These are phyloP conservation scores for Andrena fulva DNA, from an alignment of 2,888 invertebrate species.

Conservation along the genomic window DNA sequence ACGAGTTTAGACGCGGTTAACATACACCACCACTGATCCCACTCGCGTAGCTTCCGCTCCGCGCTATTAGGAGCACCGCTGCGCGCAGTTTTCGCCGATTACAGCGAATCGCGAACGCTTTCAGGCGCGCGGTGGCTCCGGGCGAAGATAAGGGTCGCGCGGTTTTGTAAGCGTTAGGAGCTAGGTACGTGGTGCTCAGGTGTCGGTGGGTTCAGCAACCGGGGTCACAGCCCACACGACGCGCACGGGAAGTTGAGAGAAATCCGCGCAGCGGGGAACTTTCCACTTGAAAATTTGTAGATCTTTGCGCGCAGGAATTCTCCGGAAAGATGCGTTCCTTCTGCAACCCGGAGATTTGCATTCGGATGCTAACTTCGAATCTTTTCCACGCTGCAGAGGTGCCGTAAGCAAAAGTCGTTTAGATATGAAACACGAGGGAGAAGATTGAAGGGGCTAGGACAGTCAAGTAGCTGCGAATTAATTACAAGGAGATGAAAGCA, in stretches of 20 bases:
- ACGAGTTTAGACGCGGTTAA: not conserved
- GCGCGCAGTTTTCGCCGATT: not conserved
- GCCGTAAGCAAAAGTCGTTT: no score
- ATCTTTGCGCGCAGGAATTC: no score
- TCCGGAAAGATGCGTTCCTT: no score
- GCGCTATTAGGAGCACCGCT: not conserved
- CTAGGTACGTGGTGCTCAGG: not conserved
- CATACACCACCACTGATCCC: not conserved
- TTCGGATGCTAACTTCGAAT: no score
- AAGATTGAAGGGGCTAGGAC: no score
- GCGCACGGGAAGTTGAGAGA: conserved; percentile 29
- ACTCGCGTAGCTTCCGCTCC: not conserved
- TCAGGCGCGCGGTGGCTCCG: not conserved
- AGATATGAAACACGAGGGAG: no score
- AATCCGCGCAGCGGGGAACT: conserved; percentile 29
- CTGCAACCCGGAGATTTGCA: no score
- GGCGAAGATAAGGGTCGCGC: not conserved
- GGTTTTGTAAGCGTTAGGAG: conserved; percentile 8
- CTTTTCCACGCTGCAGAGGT: no score
- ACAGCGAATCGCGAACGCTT: not conserved
- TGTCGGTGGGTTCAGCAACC: conserved; percentile 39
- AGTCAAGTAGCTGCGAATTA: no score
- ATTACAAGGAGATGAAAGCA: no score
- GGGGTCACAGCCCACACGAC: conserved; percentile 50
- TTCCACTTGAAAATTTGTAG: no score